Evolutionary conservation across 2,888 invertebrate genomes (phyloP).

Genomic region (Calameuta pallipes): DNA sequence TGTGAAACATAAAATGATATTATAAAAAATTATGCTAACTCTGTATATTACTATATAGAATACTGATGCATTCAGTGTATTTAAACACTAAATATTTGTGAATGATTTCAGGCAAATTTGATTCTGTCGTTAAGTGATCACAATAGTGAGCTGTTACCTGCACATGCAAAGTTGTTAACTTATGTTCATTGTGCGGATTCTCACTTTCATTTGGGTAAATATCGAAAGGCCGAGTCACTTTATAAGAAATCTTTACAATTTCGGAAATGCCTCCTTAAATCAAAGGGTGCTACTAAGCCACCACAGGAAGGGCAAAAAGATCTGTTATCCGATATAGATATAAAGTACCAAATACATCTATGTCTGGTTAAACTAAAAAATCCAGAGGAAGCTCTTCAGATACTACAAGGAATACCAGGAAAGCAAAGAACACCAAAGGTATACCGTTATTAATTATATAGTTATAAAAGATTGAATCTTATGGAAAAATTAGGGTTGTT

Average conservation of each 20-base stretch:
- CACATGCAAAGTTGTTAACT: slow-evolving; percentile 76
- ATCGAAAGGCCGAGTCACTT: slow-evolving; percentile 75
- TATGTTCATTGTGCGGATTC: slow-evolving; percentile 79
- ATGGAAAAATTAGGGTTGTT: background rate
- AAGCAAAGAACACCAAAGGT: slow-evolving; percentile 79
- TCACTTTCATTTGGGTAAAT: slow-evolving; percentile 74
- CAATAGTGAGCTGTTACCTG: slow-evolving; percentile 71
- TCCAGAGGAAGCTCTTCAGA: slow-evolving; percentile 71
- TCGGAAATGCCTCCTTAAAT: slow-evolving; percentile 72
- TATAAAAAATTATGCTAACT: background rate
- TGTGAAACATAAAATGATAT: slow-evolving; percentile 1
- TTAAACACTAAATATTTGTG: background rate
- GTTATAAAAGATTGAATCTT: background rate
- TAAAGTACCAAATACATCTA: slow-evolving; percentile 78
- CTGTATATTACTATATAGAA: background rate
- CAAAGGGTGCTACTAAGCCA: slow-evolving; percentile 67
- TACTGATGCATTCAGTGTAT: background rate
- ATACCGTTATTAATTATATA: background rate
- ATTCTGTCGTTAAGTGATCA: slow-evolving; percentile 75
- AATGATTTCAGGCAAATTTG: slow-evolving; percentile 72
- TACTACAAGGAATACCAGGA: slow-evolving; percentile 71
- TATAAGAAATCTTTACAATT: slow-evolving; percentile 75
- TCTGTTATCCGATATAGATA: slow-evolving; percentile 73
- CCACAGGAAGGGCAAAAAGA: slow-evolving; percentile 67
- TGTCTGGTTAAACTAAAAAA: slow-evolving; percentile 78